phyloP scores from a whole-genome alignment of 1,140 invertebrate species.

The Ditylenchus dipsaci region DNA sequence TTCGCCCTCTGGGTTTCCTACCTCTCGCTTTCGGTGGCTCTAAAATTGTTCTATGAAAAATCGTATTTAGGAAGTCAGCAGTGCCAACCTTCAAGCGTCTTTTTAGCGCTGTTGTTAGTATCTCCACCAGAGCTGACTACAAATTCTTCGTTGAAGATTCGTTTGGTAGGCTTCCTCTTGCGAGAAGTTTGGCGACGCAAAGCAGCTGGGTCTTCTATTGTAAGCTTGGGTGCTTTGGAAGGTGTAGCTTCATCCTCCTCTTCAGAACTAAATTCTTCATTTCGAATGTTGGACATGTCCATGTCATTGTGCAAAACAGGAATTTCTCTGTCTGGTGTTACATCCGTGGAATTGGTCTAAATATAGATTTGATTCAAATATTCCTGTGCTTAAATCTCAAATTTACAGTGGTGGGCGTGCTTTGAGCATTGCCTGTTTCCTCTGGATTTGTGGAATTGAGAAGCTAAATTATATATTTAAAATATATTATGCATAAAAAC shows the following conservation, averaged over 20 bases:
- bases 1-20: too few relatives aligned
- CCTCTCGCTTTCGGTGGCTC: too few relatives aligned
- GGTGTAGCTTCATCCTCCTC: not conserved
- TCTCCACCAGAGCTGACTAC: not conserved
- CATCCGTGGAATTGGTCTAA: not conserved
- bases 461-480: too few relatives aligned
- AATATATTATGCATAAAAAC: too few relatives aligned
- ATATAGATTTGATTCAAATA: too few relatives aligned
- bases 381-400: too few relatives aligned
- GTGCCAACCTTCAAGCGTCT: not conserved
- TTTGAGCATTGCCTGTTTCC: not conserved
- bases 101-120: not conserved
- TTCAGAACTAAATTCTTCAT: not conserved
- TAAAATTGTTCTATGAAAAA: too few relatives aligned
- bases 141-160: constrained; percentile 5
- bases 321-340: not conserved
- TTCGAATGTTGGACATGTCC: not conserved
- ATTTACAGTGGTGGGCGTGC: too few relatives aligned
- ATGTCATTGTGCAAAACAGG: not conserved
- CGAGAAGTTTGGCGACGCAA: not conserved
- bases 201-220: not conserved
- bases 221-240: not conserved
- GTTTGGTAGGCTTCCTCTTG: constrained; percentile 10
- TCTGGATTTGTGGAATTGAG: constrained; percentile 3
- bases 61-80: too few relatives aligned